Percentiles rank a stretch among this genome's conserved stretches.
phyloP scores from a whole-genome alignment of 1,140 invertebrate genomes.

The Globodera ellingtonae region DNA sequence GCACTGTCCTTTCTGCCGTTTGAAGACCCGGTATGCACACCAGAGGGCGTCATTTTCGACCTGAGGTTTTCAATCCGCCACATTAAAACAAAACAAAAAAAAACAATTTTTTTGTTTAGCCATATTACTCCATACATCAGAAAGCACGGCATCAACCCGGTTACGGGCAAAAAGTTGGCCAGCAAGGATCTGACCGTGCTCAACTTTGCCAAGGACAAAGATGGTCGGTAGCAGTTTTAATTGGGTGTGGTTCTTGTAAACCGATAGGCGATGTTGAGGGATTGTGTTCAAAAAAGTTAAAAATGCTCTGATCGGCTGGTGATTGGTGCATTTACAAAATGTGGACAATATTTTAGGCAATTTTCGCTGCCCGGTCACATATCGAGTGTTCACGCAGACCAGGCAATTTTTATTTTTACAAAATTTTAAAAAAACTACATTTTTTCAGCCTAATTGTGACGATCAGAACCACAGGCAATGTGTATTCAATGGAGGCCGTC shows the following conservation, averaged over 20 bases:
- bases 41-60: constrained; percentile 85
- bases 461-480: constrained; percentile 88
- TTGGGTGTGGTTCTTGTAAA: too few species aligned
- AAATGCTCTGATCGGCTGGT: too few species aligned
- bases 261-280: too few species aligned
- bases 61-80: constrained; percentile 66
- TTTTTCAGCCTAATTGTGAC: constrained; percentile 85
- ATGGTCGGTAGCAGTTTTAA: constrained; percentile 68
- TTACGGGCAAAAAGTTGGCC: constrained; percentile 85
- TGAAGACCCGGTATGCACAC: constrained; percentile 83
- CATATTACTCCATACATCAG: constrained; percentile 85
- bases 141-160: constrained; percentile 89
- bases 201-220: constrained; percentile 83
- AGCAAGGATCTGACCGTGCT: constrained; percentile 84
- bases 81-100: background rate
- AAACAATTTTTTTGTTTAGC: constrained; percentile 53
- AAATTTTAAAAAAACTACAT: too few species aligned
- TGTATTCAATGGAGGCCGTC: constrained; percentile 91
- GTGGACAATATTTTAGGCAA: constrained; percentile 66
- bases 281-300: too few species aligned
- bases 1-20: constrained; percentile 86
- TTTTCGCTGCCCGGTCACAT: constrained; percentile 92
- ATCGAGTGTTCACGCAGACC: constrained; percentile 89
- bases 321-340: constrained; percentile 41
- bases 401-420: background rate